These are phyloP conservation scores for Zapus hudsonius DNA, from an alignment of 2,113 vertebrate species.

Conservation along the genomic window DNA sequence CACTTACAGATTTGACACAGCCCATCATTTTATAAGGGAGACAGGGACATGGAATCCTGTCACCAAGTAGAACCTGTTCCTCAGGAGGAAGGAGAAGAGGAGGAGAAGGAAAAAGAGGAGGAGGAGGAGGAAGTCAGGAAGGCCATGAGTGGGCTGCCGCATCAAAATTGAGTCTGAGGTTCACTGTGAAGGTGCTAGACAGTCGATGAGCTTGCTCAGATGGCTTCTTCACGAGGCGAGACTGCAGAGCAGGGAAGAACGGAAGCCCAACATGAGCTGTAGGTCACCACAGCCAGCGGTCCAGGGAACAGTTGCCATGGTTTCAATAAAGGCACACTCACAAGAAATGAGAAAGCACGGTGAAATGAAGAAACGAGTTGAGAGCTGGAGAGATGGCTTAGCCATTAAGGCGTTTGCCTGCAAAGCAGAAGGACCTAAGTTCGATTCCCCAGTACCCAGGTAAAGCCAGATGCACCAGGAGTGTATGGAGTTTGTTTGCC, in stretches of 20 bases:
- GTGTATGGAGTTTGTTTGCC: too few relatives aligned
- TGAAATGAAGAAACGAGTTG: too few relatives aligned
- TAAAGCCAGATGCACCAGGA: too few relatives aligned
- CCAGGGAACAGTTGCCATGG: not conserved
- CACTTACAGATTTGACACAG: not conserved
- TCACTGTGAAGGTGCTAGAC: not conserved
- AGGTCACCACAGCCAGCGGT: accelerated
- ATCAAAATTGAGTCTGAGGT: not conserved
- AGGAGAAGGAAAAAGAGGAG: too few relatives aligned
- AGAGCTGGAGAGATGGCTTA: too few relatives aligned
- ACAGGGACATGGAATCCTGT: not conserved
- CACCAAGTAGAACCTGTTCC: not conserved
- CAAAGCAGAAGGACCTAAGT: too few relatives aligned
- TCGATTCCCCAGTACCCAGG: too few relatives aligned
- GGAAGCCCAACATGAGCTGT: not conserved
- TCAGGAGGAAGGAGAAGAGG: not conserved
- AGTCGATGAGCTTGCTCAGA: not conserved
- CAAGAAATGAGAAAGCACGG: conserved; percentile 14
- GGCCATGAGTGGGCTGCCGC: not conserved
- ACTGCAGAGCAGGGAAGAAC: not conserved
- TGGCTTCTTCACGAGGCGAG: not conserved
- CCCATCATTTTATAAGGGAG: not conserved
- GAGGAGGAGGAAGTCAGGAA: not conserved
- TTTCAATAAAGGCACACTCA: not conserved
- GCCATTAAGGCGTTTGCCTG: too few relatives aligned